These are phyloP conservation scores for Phainopepla nitens DNA, from an alignment of 2,113 vertebrate species.

Conservation along the genomic window DNA sequence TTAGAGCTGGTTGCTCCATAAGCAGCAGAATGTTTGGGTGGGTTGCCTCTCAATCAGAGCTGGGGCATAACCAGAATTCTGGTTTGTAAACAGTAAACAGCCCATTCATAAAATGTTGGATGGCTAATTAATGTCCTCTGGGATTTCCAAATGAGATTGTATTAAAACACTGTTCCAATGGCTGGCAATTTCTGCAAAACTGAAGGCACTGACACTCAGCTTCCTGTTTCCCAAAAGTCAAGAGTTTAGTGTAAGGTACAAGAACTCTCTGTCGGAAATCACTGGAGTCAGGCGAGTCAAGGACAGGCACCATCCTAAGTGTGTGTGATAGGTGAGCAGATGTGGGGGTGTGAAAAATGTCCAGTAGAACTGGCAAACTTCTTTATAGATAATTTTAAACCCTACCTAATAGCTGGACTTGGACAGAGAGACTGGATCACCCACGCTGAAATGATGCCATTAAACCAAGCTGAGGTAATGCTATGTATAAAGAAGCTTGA, in stretches of 20 bases:
- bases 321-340: neutral
- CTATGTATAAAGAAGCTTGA: neutral
- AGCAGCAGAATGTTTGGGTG: neutral
- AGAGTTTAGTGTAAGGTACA: neutral
- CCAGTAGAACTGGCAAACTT: neutral
- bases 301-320: neutral
- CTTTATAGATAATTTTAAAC: neutral
- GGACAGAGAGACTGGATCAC: neutral
- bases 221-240: neutral
- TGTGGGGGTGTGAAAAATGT: neutral
- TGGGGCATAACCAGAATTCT: neutral
- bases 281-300: neutral
- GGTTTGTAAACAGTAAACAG: neutral
- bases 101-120: neutral
- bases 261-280: neutral
- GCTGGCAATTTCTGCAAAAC: neutral
- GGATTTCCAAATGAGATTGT: neutral
- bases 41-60: neutral
- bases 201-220: neutral
- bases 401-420: neutral
- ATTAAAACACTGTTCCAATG: neutral
- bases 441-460: neutral
- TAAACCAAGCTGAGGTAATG: neutral
- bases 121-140: neutral
- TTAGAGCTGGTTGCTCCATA: neutral